Evolutionary conservation across 2,888 invertebrate species (phyloP).

Genomic region (Sarcophaga carnaria): DNA sequence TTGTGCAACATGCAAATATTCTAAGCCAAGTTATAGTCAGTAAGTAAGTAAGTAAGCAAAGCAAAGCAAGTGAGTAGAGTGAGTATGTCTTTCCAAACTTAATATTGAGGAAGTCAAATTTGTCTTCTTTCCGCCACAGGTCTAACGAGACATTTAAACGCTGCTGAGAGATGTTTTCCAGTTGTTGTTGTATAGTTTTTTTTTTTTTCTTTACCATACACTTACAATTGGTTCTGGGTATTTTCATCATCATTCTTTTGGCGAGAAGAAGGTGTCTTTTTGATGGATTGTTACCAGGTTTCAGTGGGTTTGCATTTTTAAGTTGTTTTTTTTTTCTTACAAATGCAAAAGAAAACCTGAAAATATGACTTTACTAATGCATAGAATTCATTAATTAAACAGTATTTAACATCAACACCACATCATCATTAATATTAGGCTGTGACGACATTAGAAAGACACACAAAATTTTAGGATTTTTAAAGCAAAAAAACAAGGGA

Average conservation of each 20-base stretch:
- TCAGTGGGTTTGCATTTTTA: conserved; percentile 67
- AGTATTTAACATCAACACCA: conserved; percentile 81
- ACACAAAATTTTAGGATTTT: neutral
- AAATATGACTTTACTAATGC: conserved; percentile 55
- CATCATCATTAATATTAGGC: conserved; percentile 78
- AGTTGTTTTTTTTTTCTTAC: conserved; percentile 21
- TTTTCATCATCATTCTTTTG: conserved; percentile 20
- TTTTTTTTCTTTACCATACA: neutral
- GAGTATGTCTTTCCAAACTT: conserved; percentile 3
- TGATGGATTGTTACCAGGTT: conserved; percentile 72
- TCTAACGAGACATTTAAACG: conserved; percentile 68
- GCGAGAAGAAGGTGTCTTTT: conserved; percentile 62
- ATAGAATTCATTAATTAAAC: conserved; percentile 80
- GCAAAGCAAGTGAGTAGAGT: neutral
- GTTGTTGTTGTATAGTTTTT: neutral
- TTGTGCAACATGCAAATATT: conserved; percentile 63
- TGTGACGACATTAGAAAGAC: neutral
- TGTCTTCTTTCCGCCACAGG: conserved; percentile 70
- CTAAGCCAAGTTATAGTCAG: conserved; percentile 33
- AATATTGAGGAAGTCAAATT: conserved; percentile 76
- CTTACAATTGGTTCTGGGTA: neutral
- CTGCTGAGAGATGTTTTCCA: conserved; percentile 59
- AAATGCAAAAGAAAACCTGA: too few species aligned
- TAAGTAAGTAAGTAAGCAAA: conserved; percentile 64
- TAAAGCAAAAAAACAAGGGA: neutral